Base-by-base conservation (phyloP, 23 tunicate species). In the Trididemnum clinides region DNA sequence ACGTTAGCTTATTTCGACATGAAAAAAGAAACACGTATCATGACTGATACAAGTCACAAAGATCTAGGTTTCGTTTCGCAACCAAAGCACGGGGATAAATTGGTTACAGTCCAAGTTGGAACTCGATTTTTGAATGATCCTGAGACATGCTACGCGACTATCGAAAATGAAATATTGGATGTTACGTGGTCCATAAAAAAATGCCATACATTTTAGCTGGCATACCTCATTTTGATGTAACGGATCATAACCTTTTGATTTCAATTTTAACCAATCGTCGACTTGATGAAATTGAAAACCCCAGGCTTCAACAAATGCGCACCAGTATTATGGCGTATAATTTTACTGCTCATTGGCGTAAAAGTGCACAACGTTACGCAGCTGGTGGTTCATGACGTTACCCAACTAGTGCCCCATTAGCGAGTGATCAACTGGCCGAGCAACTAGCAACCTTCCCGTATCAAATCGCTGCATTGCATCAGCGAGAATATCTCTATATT, bases 141-240 rank as follows among this genome's bases (percentile, higher is more conserved):
- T 2, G 81, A 74, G 25, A 74, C 57, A 35, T 26, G 81, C 1
- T 74, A 74, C 19, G 81, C 81, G 22, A 74, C 50, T 21, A 57
- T 74, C 1, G 57, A 74, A 34, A 34, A 34, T 5, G 77, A 71
- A 30, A 31, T 71, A 21, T 30, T 71, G 25, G 57, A 27, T 5
- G 81, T 74, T 19, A 30, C 50, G 1, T 74, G 57, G 57, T 57
- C 81, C 2, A 34, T 33, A 33, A 39, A 23, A 74, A 74, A 74
- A 34, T 57, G n/a, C 81, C 25, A 23, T 34, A n/a, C 19, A 34
- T 34, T 34, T 34, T 33, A n/a, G 54, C 50, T 34, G 81, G 57
- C 1, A 20, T 74, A 2, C 57, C 10, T 1, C 81, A 34, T 28
- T 74, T 74, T 34, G 50, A 38, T 2, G 50, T 74, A 10, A 2